Evolutionary conservation across 2,888 invertebrate species (phyloP).

Genomic region (Drosophila borborema): DNA sequence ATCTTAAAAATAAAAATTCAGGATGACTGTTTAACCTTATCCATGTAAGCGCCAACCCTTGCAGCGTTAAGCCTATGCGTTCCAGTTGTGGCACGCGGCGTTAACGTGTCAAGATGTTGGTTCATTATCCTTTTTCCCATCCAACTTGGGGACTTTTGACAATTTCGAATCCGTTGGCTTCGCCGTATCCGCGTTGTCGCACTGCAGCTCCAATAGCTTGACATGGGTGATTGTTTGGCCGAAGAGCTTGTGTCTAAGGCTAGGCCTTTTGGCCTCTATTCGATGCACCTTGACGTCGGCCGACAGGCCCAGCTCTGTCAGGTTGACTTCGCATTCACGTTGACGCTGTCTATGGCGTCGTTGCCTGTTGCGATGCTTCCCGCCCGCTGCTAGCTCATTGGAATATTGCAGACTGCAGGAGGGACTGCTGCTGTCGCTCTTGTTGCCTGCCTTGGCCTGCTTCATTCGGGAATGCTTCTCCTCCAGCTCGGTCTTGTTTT

Average conservation of each 20-base stretch:
- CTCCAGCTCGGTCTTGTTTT: constrained; percentile 76
- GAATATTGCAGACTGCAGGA: constrained; percentile 65
- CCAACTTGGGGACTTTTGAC: neutral
- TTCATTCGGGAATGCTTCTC: constrained; percentile 60
- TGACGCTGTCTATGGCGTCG: constrained; percentile 64
- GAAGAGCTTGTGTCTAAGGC: constrained; percentile 81
- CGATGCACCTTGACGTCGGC: constrained; percentile 55
- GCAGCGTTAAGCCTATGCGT: neutral
- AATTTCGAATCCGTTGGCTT: neutral
- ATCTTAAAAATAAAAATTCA: neutral
- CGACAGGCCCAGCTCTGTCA: constrained; percentile 11
- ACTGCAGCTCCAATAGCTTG: constrained; percentile 58
- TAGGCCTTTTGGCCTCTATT: constrained; percentile 71
- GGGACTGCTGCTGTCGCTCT: constrained; percentile 23
- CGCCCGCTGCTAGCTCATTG: constrained; percentile 59
- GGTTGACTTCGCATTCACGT: constrained; percentile 26
- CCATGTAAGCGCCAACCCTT: neutral
- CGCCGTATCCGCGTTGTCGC: constrained; percentile 40
- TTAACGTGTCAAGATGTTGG: neutral
- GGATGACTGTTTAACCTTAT: neutral
- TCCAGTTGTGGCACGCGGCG: neutral
- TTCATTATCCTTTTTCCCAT: neutral
- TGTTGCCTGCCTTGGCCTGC: constrained; percentile 25
- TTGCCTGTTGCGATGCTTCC: constrained; percentile 54
- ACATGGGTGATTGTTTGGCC: constrained; percentile 69